Percentiles rank a stretch among this genome's conserved stretches.
Conservation (phyloP, 2,113 vertebrate genomes). For the Tinamus guttatus region DNA sequence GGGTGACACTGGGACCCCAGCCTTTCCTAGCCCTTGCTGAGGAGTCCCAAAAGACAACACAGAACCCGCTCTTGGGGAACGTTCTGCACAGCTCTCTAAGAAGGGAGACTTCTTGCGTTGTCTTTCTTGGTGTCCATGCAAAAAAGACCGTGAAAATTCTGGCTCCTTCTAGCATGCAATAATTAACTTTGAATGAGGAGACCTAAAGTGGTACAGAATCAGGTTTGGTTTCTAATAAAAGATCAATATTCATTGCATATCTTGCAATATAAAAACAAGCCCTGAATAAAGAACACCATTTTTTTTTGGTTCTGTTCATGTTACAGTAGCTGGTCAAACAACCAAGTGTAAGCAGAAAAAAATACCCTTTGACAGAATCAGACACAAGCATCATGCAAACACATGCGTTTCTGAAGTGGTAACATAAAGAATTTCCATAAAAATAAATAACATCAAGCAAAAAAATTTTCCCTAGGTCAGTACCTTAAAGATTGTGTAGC, state of each 20-base stretch:
- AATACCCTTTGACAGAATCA: slow-evolving; percentile 7
- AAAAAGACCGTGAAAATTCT: background rate
- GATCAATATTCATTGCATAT: no score
- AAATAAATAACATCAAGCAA: slow-evolving; percentile 4
- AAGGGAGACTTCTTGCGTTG: background rate
- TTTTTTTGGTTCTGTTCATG: background rate
- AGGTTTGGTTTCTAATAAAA: background rate
- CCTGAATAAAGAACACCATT: background rate
- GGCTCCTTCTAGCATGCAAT: background rate
- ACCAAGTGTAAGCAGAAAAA: slow-evolving; percentile 7
- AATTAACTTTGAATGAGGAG: background rate
- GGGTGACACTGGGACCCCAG: background rate
- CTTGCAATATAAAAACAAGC: slow-evolving; percentile 43
- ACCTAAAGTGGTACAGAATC: background rate
- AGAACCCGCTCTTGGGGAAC: background rate
- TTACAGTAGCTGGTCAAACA: background rate
- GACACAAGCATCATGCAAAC: background rate
- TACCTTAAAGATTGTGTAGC: background rate
- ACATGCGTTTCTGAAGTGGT: background rate
- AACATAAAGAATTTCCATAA: background rate
- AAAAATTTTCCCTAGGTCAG: background rate
- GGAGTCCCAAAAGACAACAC: background rate
- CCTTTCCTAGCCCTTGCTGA: background rate
- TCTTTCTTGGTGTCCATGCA: background rate
- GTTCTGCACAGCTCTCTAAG: background rate